Evolutionary conservation across 2,113 vertebrate species (phyloP).

Genomic region (Atractosteus spatula): DNA sequence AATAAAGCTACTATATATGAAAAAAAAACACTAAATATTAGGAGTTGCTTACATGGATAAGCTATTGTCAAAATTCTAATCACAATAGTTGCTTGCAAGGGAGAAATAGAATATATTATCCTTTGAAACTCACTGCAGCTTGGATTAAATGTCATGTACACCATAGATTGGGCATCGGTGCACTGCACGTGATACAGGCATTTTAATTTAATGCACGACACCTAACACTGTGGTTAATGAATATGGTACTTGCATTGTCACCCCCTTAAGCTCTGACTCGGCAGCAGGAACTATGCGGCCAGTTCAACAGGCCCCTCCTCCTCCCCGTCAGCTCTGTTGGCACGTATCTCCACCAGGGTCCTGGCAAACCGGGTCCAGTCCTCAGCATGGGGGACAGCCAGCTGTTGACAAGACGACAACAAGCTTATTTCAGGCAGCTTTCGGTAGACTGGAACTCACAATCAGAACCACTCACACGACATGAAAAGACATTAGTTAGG

Average conservation of each 20-base stretch:
- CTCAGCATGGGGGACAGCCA: slow-evolving; percentile 84
- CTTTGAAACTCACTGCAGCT: slow-evolving; percentile 1
- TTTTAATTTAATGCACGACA: neutral
- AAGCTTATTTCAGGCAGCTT: too few species aligned
- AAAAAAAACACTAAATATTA: slow-evolving; percentile 68
- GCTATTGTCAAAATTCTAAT: neutral
- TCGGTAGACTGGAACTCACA: too few species aligned
- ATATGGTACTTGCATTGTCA: too few species aligned
- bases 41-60: slow-evolving; percentile 1
- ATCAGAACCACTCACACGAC: too few species aligned
- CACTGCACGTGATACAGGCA: neutral
- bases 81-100: neutral
- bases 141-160: slow-evolving; percentile 10
- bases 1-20: slow-evolving; percentile 70
- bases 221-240: neutral
- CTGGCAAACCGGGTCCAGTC: slow-evolving; percentile 90
- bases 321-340: slow-evolving; percentile 88
- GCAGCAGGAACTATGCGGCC: slow-evolving; percentile 57
- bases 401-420: slow-evolving; percentile 56
- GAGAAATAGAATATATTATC: neutral
- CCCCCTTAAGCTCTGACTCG: too few species aligned
- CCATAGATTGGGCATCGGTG: slow-evolving; percentile 5
- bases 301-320: slow-evolving; percentile 60
- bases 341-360: slow-evolving; percentile 90
- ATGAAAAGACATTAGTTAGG: too few species aligned